Evolutionary conservation across 2,888 invertebrate species (phyloP), one percentile per base, ranked within the genome.

Genomic region (Eumerus sabulonum): DNA sequence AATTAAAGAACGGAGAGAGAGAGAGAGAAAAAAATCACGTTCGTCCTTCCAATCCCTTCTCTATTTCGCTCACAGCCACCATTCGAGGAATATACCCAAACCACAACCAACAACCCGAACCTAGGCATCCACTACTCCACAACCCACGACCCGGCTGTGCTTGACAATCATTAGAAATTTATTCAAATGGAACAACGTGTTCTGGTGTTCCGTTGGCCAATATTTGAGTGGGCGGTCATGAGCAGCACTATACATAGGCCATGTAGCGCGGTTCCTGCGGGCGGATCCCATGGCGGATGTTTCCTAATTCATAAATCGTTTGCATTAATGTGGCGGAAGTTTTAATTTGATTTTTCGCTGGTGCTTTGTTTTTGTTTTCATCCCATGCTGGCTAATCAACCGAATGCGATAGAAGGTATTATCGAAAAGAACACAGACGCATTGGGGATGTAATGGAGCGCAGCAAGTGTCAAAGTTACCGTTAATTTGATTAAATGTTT

Each of bases 271-370:
- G 27, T 27, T 27, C 27, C 27, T 27, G 27, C 27, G 27, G 27
- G 27, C 27, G 3, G 27, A 4, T 27, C 27, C 27, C 27, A 27
- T 27, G 27, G 3, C 27, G 12, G 38, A 17, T 48, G 51, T 19
- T 68, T 42, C 18, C 17, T 62, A 45, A 56, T 76, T 76, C 56
- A 66, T 60, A 66, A 76, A 76, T 64, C 59, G 54, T 66, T 71
- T 71, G 64, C 64, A 71, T 76, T n/a, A 71, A 72, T 76, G 60
- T 60, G 56, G 48, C 51, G 35, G 40, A 66, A 72, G 54, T 66
- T 76, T 71, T 64, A 70, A 70, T 71, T 59, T 63, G 35, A 64
- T 70, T 64, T 68, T 50, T 44, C 18, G 18, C 27, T 12, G 1
- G 18, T 14, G 9, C 0, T 35, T 64, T 59, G 42, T 48, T 50